Percentiles rank a stretch among this genome's conserved stretches.
These are phyloP conservation scores for Hermatobates lingyangjiaoensis DNA, from an alignment of 1,140 invertebrate species.

Conservation along the genomic window DNA sequence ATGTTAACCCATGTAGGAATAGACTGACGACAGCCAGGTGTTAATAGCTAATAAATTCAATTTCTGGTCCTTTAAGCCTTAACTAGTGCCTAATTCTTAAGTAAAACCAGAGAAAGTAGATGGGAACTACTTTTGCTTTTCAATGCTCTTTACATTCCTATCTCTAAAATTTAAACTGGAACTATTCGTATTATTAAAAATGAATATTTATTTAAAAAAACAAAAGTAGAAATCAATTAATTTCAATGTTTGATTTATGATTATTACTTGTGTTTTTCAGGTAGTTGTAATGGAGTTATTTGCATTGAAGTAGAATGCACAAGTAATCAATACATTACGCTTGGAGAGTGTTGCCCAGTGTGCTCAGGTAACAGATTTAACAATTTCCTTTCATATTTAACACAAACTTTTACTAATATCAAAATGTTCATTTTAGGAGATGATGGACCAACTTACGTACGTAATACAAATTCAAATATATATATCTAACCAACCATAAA, in stretches of 20 bases:
- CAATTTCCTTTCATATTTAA: neutral
- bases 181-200: neutral
- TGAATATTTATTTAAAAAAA: neutral
- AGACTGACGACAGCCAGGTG: too few relatives aligned
- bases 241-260: neutral
- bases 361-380: constrained; percentile 21
- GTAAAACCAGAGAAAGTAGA: neutral
- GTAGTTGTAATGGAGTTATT: constrained; percentile 25
- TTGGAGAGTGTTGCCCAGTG: constrained; percentile 32
- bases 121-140: constrained; percentile 9
- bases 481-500: neutral
- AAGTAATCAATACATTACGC: constrained; percentile 27
- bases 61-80: too few relatives aligned
- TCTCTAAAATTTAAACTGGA: neutral
- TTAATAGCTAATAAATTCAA: too few relatives aligned
- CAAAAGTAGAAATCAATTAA: neutral
- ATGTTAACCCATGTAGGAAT: too few relatives aligned
- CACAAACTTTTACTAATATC: neutral
- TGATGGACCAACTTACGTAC: neutral
- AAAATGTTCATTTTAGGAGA: neutral
- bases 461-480: neutral
- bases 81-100: too few relatives aligned
- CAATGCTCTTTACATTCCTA: neutral
- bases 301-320: constrained; percentile 26
- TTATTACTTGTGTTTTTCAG: constrained; percentile 11